Evolutionary conservation across 2,113 vertebrate genomes (phyloP), one percentile per base, ranked within the genome.

Genomic region (Telmatochromis bifrenatus): DNA sequence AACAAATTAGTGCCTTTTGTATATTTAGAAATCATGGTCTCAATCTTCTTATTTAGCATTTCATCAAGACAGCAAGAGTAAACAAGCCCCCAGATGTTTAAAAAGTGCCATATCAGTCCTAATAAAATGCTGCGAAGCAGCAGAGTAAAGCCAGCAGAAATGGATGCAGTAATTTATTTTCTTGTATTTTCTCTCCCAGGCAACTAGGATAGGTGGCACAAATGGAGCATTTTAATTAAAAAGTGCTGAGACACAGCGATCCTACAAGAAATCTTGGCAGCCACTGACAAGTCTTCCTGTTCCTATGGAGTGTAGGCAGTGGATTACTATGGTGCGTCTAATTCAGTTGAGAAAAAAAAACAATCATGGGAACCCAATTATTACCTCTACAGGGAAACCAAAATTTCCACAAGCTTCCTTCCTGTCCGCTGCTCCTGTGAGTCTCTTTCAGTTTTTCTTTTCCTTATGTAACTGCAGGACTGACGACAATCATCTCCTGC

Each of bases 181-280:
- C 84, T 83, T 86, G 60, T 91, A 89, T 88, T 94, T 92, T 85
- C 86, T 91, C 84, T 90, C 79, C 51, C 84, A 83, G 92, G 89
- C 90, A 92, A 90, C 90, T 42, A 79, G 88, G 86, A 90, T 86
- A 90, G 94, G 91, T 92, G 82, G 94, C 94, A 95, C 89, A 94
- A 96, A 96, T 91, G 87, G 90, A 94, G 91, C 87, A 65, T 94
- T 95, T 95, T 95, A 96, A 96, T 96, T 95, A 96, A 96, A 96
- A 96, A 94, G 95, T 95, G 94, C 95, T 94, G 94, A 96, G 95
- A 95, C 89, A 89, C 92, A 90, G 93, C 79, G 81, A 93, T 92
- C 58, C 87, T 83, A 88, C 85, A 86, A 83, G 85, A 92, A 21
- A 73, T 81, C 77, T 89, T 93, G 88, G 92, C 93, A 93, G 86